Base-by-base conservation (phyloP, 2,888 invertebrate genomes). In the Gryllus longicercus region DNA sequence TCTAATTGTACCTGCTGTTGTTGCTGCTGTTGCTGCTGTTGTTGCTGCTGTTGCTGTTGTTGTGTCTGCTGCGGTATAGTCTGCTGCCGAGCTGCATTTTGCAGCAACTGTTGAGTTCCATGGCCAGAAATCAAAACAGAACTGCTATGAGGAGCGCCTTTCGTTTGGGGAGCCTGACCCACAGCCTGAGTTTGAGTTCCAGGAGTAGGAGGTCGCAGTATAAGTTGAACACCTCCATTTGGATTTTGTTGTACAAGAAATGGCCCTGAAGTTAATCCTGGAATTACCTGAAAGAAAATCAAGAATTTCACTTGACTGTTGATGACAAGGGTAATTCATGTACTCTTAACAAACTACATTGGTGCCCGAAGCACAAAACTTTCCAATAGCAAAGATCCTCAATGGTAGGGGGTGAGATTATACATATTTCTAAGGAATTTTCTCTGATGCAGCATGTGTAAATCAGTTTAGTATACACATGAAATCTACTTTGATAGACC, bases 161-260 rank as follows among this genome's bases (percentile, higher is more conserved):
- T 49, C 74, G 79, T 25, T 25, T 76, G 80, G 23, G 50, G 18
- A 23, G 75, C 74, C 74, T 79, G 79, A 38, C 78, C 74, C 16
- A 77, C 38, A 12, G 76, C 74, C 16, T 51, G 74, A 50, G 81
- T 50, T 21, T 81, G 87, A 88, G 88, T 11, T 87, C 86, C 38
- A 87, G 89, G 88, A 80, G 91, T 88, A 80, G 92, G 92, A 81
- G 93, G 92, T 84, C 93, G 88, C 83, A 93, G 87, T 83, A 93
- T 93, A 83, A 93, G 89, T 85, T 93, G 93, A 80, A 93, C 92
- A 77, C 92, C 92, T 84, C 92, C 92, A 1, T 89, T 88, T 85
- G 91, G 91, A 38, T 83, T 83, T 84, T 91, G 91, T 84, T 92
- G 91, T 82, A 91, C 90, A 84, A 92, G 86, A 82, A 92, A 89